phyloP scores from a whole-genome alignment of 2,888 invertebrate species.

The Scaptodrosophila latifasciaeformis region DNA sequence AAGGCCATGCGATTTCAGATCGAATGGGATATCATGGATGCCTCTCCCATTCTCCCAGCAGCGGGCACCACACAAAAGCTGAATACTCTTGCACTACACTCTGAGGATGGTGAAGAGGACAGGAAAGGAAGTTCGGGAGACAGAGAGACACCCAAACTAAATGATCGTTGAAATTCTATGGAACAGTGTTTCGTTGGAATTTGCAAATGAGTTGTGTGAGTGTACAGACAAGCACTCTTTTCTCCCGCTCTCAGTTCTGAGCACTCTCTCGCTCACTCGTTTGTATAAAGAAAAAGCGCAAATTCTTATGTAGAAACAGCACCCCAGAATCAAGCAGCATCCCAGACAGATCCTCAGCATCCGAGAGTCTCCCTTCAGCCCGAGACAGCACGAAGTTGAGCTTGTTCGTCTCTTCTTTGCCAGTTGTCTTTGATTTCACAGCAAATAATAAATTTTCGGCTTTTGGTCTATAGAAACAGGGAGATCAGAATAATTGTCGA shows the following conservation, averaged over 20 bases:
- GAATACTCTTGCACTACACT: slow-evolving; percentile 17
- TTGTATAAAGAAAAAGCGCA: slow-evolving; percentile 11
- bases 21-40: no score
- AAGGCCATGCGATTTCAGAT: slow-evolving; percentile 24
- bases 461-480: slow-evolving; percentile 32
- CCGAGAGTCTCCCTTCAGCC: no score
- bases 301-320: slow-evolving; percentile 29
- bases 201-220: slow-evolving; percentile 72
- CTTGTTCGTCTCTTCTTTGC: slow-evolving; percentile 11
- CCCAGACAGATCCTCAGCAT: no score
- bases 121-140: not conserved
- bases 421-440: slow-evolving; percentile 55
- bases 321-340: no score
- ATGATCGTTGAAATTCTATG: slow-evolving; percentile 72
- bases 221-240: not conserved
- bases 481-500: no score
- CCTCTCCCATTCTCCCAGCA: not conserved
- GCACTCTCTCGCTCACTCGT: no score
- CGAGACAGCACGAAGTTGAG: not conserved
- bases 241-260: no score
- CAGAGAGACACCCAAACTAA: slow-evolving; percentile 60
- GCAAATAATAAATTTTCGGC: slow-evolving; percentile 67
- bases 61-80: slow-evolving; percentile 36
- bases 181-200: slow-evolving; percentile 73
- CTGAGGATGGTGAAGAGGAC: slow-evolving; percentile 17